Percentiles rank a stretch among this genome's conserved stretches.
phyloP scores from a whole-genome alignment of 35 echinoderm and acorn worm species.

The Apostichopus japonicus region DNA sequence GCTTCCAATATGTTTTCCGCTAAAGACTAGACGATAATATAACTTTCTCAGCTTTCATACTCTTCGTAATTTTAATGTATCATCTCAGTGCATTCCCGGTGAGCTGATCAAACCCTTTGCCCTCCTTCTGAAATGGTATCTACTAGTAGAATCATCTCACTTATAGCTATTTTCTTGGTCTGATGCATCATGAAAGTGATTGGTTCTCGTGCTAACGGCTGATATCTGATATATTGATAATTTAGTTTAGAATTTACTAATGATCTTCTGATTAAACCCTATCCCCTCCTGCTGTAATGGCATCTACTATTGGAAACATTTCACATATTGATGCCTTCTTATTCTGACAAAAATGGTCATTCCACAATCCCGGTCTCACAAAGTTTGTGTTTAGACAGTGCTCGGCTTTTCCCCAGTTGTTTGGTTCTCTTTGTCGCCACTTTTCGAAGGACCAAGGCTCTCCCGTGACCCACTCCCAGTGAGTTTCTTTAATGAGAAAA shows the following conservation, averaged over 20 bases:
- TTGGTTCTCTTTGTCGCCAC: slow-evolving; percentile 30
- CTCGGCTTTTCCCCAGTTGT: slow-evolving; percentile 36
- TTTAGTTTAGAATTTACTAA: too few species aligned
- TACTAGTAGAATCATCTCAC: not conserved
- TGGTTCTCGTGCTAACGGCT: too few species aligned
- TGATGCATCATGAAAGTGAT: too few species aligned
- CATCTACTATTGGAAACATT: not conserved
- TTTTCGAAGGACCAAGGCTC: not conserved
- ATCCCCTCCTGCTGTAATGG: not conserved
- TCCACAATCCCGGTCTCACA: slow-evolving; percentile 35
- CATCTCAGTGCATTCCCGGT: too few species aligned
- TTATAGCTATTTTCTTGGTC: too few species aligned
- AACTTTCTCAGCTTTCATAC: too few species aligned
- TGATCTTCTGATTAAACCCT: too few species aligned
- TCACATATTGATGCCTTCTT: slow-evolving; percentile 45
- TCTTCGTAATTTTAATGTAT: too few species aligned
- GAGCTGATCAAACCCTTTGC: too few species aligned
- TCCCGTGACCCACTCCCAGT: slow-evolving; percentile 16
- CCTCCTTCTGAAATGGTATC: not conserved
- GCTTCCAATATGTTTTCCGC: too few species aligned
- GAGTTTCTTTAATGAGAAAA: not conserved
- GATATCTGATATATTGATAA: too few species aligned
- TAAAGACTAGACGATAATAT: too few species aligned
- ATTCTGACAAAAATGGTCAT: slow-evolving; percentile 49
- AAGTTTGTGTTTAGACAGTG: slow-evolving; percentile 46